Conservation (phyloP, 2,797 vertebrate species). For the Micrastur ruficollis region DNA sequence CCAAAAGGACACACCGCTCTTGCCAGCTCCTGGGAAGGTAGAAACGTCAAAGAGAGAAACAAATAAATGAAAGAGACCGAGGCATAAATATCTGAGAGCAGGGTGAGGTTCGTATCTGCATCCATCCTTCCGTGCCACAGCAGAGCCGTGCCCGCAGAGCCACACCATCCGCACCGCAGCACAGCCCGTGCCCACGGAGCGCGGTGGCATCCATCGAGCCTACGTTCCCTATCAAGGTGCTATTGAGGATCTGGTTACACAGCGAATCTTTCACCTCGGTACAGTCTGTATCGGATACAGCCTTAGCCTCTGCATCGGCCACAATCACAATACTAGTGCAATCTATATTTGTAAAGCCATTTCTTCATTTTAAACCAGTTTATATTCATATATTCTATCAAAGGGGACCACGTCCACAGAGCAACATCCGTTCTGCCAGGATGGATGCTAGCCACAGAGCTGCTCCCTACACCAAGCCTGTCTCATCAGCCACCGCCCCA, state of each 20-base stretch:
- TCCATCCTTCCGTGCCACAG: not conserved
- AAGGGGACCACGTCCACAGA: not conserved
- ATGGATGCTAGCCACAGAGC: not conserved
- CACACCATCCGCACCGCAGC: not conserved
- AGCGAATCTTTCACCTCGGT: not conserved
- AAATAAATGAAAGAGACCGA: slow-evolving; percentile 28
- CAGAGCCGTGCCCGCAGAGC: not conserved
- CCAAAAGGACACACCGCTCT: slow-evolving; percentile 5
- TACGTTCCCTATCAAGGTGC: not conserved
- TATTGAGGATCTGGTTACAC: not conserved
- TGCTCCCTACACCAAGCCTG: not conserved
- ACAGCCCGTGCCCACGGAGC: not conserved
- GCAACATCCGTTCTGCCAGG: not conserved
- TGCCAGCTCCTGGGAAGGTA: slow-evolving; percentile 57
- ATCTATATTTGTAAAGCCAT: not conserved
- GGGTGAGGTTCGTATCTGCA: not conserved
- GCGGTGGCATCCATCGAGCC: not conserved
- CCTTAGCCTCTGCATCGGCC: not conserved
- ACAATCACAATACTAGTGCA: not conserved
- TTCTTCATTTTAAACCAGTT: slow-evolving; percentile 17
- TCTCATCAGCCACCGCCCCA: not conserved
- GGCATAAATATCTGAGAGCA: not conserved
- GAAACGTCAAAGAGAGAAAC: slow-evolving; percentile 31
- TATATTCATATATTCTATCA: not conserved
- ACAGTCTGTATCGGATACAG: not conserved